Base-by-base conservation (phyloP, 2,113 vertebrate genomes). In the Eonycteris spelaea region DNA sequence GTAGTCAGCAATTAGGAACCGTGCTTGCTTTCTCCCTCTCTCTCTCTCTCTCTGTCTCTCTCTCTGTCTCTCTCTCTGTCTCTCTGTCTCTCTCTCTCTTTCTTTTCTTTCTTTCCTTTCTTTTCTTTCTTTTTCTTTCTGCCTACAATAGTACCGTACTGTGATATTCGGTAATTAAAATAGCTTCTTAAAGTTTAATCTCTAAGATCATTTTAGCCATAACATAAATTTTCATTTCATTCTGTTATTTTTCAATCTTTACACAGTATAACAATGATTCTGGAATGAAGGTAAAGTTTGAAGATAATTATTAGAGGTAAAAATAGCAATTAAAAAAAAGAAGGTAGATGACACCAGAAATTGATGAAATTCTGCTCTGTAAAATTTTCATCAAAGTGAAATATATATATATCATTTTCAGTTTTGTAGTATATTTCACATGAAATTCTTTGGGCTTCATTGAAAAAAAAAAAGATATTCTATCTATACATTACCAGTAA, bases 171-270 rank as follows among this genome's bases (percentile, higher is more conserved):
- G 0, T 71, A 79, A 77, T 92, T 95, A 75, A 82, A 91, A 74
- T 59, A 38, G 40, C 13, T 43, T 65, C 43, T 53, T 94, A 40
- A 63, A 53, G 16, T 67, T 91, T 93, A 90, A 40, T 80, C 24
- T 87, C 21, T 79, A 22, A 67, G 61, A 53, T 78, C 38, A 82
- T 70, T 53, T 61, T 89, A 51, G 73, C 43, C 3, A 13, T 75
- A 93, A 82, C 30, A 85, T 65, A 48, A 43, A 24, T 77, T 9
- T 48, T 71, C n/a, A 38, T n/a, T 89, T 57, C n/a, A 22, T 65
- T 84, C 19, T 75, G 28, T 92, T 95, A 87, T 75, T 91, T 88
- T 88, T 78, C 10, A 75, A 9, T 94, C 77, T 93, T 91, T 82
- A 35, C 2, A 61, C 30, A 63, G 6, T 40, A 1, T 82, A 61